A percentile compares a stretch with the other conserved stretches of the same genome.
Evolutionary conservation across 1,140 invertebrate genomes (phyloP).

Genomic region (Polypedilum vanderplanki): DNA sequence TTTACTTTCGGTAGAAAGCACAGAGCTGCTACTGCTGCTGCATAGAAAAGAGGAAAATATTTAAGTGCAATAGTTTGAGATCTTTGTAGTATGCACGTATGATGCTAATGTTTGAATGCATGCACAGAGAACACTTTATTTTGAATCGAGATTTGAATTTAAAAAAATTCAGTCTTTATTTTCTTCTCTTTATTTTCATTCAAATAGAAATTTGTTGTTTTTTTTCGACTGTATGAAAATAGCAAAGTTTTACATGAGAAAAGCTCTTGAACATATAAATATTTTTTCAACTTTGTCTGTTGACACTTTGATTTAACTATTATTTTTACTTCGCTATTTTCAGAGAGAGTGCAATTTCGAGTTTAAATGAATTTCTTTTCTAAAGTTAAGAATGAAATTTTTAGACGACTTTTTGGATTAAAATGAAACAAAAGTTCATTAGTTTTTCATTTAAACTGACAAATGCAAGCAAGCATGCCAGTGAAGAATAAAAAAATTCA

Average conservation of each 20-base stretch:
- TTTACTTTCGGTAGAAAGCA: not conserved
- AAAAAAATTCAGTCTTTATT: not conserved
- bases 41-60: not conserved
- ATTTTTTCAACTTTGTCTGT: not conserved
- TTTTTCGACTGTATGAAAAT: not conserved
- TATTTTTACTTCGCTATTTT: not conserved
- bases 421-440: conserved; percentile 14
- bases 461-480: not conserved
- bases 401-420: not conserved
- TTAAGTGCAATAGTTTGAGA: not conserved
- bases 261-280: not conserved
- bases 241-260: not conserved
- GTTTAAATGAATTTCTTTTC: not conserved
- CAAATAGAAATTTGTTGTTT: not conserved
- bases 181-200: not conserved
- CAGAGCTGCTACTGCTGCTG: not conserved
- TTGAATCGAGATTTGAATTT: conserved; percentile 25
- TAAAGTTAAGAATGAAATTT: not conserved
- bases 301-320: conserved; percentile 26
- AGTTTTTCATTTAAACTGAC: not conserved
- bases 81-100: conserved; percentile 2
- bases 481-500: not conserved
- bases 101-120: conserved; percentile 17
- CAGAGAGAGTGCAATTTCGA: not conserved
- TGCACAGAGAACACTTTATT: conserved; percentile 13